Evolutionary conservation across 2,888 invertebrate species (phyloP).

Genomic region (Calameuta idolon): DNA sequence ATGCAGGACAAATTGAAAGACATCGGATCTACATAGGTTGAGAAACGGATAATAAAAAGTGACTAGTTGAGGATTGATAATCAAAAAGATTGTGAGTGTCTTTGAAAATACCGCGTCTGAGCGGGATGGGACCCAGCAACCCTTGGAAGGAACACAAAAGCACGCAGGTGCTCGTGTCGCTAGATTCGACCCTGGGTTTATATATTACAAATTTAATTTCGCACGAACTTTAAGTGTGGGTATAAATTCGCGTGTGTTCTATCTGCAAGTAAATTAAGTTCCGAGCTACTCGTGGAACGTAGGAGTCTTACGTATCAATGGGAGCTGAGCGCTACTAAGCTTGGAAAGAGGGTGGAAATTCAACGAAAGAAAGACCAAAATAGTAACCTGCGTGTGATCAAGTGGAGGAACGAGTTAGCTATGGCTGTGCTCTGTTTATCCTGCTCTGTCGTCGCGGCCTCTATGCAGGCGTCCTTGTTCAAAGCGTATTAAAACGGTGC

Average conservation of each 20-base stretch:
- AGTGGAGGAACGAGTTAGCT: conserved; percentile 17
- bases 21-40: background rate
- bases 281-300: background rate
- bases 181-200: conserved; percentile 29
- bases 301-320: background rate
- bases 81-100: background rate
- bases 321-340: conserved; percentile 11
- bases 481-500: conserved; percentile 45
- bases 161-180: conserved; percentile 19
- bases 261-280: background rate
- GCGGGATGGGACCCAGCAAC: background rate
- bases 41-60: background rate
- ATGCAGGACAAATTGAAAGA: background rate
- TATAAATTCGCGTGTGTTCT: background rate
- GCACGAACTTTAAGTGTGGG: background rate
- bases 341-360: conserved; percentile 25
- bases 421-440: conserved; percentile 2
- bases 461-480: conserved; percentile 6
- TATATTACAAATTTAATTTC: conserved; percentile 42
- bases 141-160: conserved; percentile 5
- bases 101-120: background rate
- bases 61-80: background rate
- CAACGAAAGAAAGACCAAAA: conserved; percentile 39
- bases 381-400: conserved; percentile 30
- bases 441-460: conserved; percentile 8